Evolutionary conservation across 2,113 vertebrate genomes (phyloP), one percentile per base, ranked within the genome.

Genomic region (Picathartes gymnocephalus): DNA sequence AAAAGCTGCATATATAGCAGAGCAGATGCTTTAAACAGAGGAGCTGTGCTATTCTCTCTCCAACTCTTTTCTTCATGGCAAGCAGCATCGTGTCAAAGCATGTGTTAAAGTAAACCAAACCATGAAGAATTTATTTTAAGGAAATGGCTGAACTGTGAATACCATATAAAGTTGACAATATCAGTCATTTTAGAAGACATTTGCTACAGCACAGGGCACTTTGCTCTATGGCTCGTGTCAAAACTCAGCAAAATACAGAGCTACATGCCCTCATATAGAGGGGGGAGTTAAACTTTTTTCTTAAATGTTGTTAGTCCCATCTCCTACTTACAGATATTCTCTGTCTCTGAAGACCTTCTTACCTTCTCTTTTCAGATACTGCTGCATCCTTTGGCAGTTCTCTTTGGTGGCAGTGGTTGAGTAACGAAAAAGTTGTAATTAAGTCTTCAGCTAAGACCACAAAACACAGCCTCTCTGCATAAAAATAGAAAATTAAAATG

Each of bases 401-500:
- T 80, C 35, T 88, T 86, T 64, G 35, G 51, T 70, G 56, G 33
- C 30, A 78, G 30, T 70, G 53, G 31, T 80, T 72, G 33, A 68
- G 28, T 33, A 83, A 50, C 13, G 15, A 18, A 71, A 86, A 57
- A 48, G 23, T 45, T 73, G 56, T 74, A 92, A 97, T 86, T 92
- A 87, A 90, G 7, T 88, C 22, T 79, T 95, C 82, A 82, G 16
- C 7, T 95, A 62, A 92, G 25, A 74, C 27, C 51, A 65, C 39
- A 78, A 94, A 92, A 66, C 18, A 78, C 22, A 88, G 30, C 5
- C 33, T 68, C 12, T 57, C 20, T 86, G 57, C 70, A 88, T 24
- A 90, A 95, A 90, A 90, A 84, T 21, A 86, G 58, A 86, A 92
- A 90, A 84, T 92, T 85, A 57, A 96, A 93, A 79, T 88, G 44